These are phyloP conservation scores for Actinia equina DNA, from an alignment of 64 coral and sea anemone genomes.

Conservation along the genomic window DNA sequence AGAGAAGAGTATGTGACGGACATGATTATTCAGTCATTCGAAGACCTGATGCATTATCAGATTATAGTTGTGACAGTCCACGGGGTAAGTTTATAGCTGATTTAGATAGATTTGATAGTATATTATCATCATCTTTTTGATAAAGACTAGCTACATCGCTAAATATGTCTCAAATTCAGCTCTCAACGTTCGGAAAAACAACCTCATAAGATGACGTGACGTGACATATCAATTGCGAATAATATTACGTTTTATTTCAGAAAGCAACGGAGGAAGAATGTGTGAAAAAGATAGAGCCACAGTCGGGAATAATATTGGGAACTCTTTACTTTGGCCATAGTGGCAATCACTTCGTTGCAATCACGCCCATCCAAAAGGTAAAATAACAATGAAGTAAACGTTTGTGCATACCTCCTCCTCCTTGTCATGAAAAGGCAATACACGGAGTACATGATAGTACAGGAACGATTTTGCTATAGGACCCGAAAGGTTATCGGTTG, in stretches of 20 bases:
- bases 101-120: background rate
- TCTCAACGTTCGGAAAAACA: background rate
- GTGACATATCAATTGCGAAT: too few species aligned
- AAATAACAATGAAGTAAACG: too few species aligned
- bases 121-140: conserved; percentile 1
- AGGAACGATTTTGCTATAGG: too few species aligned
- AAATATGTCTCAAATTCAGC: too few species aligned
- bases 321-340: conserved; percentile 67
- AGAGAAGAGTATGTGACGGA: conserved; percentile 41
- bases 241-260: conserved; percentile 29
- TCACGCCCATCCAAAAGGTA: too few species aligned
- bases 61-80: conserved; percentile 62
- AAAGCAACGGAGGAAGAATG: conserved; percentile 41
- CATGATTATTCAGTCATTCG: conserved; percentile 54
- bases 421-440: conserved; percentile 5
- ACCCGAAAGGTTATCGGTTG: background rate
- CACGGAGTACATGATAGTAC: too few species aligned
- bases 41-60: conserved; percentile 39
- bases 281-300: conserved; percentile 45
- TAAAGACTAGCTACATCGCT: background rate
- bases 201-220: too few species aligned
- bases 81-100: conserved; percentile 60
- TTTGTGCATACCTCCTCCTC: too few species aligned
- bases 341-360: conserved; percentile 36
- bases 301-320: conserved; percentile 27